Evolutionary conservation across 2,888 invertebrate species (phyloP).

Genomic region (Trachelus iudaicus): DNA sequence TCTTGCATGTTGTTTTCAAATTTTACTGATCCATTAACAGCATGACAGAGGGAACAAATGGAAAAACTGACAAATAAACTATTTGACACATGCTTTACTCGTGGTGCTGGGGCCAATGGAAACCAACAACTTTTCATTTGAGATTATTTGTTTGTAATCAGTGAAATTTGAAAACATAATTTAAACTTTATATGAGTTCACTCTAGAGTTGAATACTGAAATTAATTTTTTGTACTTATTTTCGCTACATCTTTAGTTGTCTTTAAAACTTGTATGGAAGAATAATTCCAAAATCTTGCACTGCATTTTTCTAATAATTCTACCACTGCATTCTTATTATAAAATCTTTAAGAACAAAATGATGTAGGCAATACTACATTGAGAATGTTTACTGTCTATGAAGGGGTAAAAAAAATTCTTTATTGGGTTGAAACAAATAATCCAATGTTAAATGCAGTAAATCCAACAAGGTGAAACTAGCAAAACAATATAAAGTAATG

Average conservation of each 20-base stretch:
- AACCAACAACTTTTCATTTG: slow-evolving; percentile 20
- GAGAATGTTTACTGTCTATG: slow-evolving; percentile 13
- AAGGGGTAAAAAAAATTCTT: slow-evolving; percentile 15
- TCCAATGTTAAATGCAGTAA: not conserved
- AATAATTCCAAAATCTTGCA: slow-evolving; percentile 13
- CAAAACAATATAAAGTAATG: not conserved
- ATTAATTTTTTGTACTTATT: slow-evolving; percentile 4
- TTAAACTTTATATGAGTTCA: slow-evolving; percentile 1
- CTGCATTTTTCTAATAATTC: slow-evolving; percentile 1
- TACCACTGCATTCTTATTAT: not conserved
- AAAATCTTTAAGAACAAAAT: not conserved
- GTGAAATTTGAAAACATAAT: slow-evolving; percentile 23
- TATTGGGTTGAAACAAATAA: slow-evolving; percentile 5
- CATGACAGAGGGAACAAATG: slow-evolving; percentile 17
- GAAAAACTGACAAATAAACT: slow-evolving; percentile 22
- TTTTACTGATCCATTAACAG: slow-evolving; percentile 24
- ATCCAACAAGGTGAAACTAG: not conserved
- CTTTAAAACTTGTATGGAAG: not conserved
- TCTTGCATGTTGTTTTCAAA: slow-evolving; percentile 8
- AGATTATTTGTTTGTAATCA: slow-evolving; percentile 14
- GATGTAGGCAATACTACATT: not conserved
- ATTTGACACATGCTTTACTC: slow-evolving; percentile 24
- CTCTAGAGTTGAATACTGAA: not conserved
- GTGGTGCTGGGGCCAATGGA: slow-evolving; percentile 35
- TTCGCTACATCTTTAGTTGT: not conserved